Percentiles rank a stretch among this genome's conserved stretches.
Conservation (phyloP, 2,888 invertebrate species). For the Standfussiana lucernea region DNA sequence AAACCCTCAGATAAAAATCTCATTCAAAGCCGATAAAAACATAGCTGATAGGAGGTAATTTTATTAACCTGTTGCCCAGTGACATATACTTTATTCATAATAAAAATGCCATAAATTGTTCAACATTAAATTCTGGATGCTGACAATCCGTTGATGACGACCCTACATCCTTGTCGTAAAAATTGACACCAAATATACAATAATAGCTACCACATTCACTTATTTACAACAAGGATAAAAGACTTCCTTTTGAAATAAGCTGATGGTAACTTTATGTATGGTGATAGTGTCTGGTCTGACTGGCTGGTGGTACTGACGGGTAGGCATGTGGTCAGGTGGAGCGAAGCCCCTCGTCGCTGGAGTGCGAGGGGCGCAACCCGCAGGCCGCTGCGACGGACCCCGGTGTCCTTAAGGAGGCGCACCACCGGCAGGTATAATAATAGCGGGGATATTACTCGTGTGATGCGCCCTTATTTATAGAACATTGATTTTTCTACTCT, state of each 20-base stretch:
- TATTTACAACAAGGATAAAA: constrained; percentile 10
- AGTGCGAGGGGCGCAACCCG: constrained; percentile 87
- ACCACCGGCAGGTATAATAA: constrained; percentile 91
- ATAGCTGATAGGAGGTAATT: not conserved
- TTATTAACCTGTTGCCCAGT: constrained; percentile 47
- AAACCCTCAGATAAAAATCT: constrained; percentile 27
- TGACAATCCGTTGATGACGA: constrained; percentile 1
- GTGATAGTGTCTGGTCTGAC: constrained; percentile 52
- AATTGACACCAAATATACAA: not conserved
- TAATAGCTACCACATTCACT: not conserved
- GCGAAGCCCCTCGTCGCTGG: constrained; percentile 88
- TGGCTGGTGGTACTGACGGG: constrained; percentile 73
- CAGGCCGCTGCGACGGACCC: constrained; percentile 89
- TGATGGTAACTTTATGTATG: constrained; percentile 3
- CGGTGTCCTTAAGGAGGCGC: constrained; percentile 90
- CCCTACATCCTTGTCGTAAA: constrained; percentile 10
- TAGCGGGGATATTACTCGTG: constrained; percentile 42
- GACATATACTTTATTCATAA: constrained; percentile 23
- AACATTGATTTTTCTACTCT: constrained; percentile 43
- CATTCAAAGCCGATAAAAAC: not conserved
- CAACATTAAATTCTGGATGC: constrained; percentile 12
- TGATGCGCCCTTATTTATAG: constrained; percentile 36
- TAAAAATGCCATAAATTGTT: constrained; percentile 28
- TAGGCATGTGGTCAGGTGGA: constrained; percentile 82
- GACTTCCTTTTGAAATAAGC: not conserved